A percentile compares a stretch with the other conserved stretches of the same genome.
Evolutionary conservation across 2,113 vertebrate species (phyloP).

Genomic region (Dromaius novaehollandiae): DNA sequence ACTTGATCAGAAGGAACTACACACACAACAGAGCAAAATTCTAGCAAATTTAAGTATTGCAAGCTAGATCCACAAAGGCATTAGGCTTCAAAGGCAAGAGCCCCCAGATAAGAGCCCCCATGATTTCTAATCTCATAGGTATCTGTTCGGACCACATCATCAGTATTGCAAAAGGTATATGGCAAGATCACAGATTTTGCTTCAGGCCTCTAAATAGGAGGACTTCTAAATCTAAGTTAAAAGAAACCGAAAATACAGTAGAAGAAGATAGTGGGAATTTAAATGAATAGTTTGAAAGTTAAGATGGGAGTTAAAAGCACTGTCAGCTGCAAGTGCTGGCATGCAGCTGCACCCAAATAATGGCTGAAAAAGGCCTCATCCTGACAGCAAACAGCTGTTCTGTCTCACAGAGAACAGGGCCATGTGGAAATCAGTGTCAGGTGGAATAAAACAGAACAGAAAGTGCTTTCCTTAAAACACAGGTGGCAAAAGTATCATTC

Average conservation of each 20-base stretch:
- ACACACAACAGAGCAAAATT: not conserved
- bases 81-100: not conserved
- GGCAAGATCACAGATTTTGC: not conserved
- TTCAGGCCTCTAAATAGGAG: not conserved
- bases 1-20: not conserved
- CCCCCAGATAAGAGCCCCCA: not conserved
- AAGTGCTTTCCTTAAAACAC: not conserved
- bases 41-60: not conserved
- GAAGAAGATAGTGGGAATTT: not conserved
- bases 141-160: not conserved
- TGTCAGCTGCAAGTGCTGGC: not conserved
- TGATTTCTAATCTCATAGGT: not conserved
- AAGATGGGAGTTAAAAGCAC: not conserved
- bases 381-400: not conserved
- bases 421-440: not conserved
- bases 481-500: constrained; percentile 11
- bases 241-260: not conserved
- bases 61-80: not conserved
- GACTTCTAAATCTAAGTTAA: not conserved
- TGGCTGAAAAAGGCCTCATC: not conserved
- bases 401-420: not conserved
- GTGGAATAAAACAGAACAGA: constrained; percentile 22
- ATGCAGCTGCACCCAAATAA: not conserved
- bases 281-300: not conserved
- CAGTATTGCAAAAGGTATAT: not conserved